Evolutionary conservation across 2,888 invertebrate genomes (phyloP).

Genomic region (Resseliella maxima): DNA sequence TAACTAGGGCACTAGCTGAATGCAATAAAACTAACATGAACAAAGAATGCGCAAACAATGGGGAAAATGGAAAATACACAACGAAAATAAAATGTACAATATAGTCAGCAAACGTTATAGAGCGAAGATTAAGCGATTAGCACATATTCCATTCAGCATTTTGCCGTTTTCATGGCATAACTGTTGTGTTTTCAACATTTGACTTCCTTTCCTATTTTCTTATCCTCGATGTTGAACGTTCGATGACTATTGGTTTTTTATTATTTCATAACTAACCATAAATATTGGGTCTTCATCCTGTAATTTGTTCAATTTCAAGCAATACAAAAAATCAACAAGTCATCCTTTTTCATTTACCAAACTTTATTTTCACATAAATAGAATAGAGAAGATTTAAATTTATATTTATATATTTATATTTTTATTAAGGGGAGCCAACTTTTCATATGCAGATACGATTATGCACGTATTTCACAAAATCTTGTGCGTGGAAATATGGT

Average conservation of each 20-base stretch:
- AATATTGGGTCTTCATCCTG: not conserved
- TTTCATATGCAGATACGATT: no score
- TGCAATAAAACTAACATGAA: no score
- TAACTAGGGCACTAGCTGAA: not conserved
- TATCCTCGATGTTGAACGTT: not conserved
- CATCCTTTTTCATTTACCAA: slow-evolving; percentile 28
- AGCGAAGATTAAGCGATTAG: slow-evolving; percentile 49
- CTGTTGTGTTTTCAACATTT: not conserved
- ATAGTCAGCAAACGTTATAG: slow-evolving; percentile 31
- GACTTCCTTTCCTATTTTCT: not conserved
- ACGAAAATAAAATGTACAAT: slow-evolving; percentile 44
- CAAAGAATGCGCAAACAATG: not conserved
- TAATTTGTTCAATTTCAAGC: slow-evolving; percentile 15
- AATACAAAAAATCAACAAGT: slow-evolving; percentile 39
- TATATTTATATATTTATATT: no score
- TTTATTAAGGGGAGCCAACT: no score
- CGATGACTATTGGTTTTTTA: not conserved
- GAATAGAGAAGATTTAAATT: no score
- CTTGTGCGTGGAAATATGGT: no score
- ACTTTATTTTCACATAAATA: not conserved
- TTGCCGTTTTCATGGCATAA: not conserved
- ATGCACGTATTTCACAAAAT: no score
- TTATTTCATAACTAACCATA: slow-evolving; percentile 12
- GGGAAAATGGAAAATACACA: slow-evolving; percentile 23
- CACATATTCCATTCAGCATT: not conserved